Percentiles rank a stretch among this genome's conserved stretches.
These are phyloP conservation scores for Scrobipalpa costella DNA, from an alignment of 2,888 invertebrate species.

Conservation along the genomic window DNA sequence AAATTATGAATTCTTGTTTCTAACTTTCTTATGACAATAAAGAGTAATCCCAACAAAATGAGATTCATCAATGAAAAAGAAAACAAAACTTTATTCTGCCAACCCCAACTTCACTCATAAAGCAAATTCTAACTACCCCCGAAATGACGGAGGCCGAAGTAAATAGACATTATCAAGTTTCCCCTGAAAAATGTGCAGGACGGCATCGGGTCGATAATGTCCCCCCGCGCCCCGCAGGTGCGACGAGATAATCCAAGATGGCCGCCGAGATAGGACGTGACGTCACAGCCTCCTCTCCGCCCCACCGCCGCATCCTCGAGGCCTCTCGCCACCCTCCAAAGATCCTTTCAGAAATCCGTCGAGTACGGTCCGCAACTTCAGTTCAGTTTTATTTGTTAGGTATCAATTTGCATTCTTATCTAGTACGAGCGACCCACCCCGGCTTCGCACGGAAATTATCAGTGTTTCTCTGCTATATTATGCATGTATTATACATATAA, in stretches of 20 bases:
- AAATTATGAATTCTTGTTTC: too few species aligned
- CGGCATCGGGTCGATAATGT: conserved; percentile 72
- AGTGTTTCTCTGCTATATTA: too few species aligned
- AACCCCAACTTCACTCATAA: not conserved
- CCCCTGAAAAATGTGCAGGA: conserved; percentile 74
- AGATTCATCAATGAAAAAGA: too few species aligned
- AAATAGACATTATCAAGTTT: conserved; percentile 49
- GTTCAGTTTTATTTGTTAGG: too few species aligned
- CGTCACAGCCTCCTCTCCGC: conserved; percentile 69
- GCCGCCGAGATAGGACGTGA: conserved; percentile 82
- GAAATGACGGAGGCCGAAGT: conserved; percentile 14
- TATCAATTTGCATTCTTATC: too few species aligned
- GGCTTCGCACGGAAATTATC: too few species aligned
- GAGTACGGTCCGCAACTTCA: conserved; percentile 53
- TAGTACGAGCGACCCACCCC: too few species aligned
- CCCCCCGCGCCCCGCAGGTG: conserved; percentile 68
- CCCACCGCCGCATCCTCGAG: conserved; percentile 69
- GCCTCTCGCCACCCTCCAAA: conserved; percentile 79
- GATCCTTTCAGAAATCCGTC: conserved; percentile 78
- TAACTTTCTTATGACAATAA: too few species aligned
- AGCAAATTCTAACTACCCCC: conserved; percentile 16
- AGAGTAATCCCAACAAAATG: too few species aligned
- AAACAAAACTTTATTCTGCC: not conserved
- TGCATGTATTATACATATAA: too few species aligned
- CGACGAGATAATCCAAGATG: conserved; percentile 82